Evolutionary conservation across 2,113 vertebrate genomes (phyloP).

Genomic region (Pollachius pollachius): DNA sequence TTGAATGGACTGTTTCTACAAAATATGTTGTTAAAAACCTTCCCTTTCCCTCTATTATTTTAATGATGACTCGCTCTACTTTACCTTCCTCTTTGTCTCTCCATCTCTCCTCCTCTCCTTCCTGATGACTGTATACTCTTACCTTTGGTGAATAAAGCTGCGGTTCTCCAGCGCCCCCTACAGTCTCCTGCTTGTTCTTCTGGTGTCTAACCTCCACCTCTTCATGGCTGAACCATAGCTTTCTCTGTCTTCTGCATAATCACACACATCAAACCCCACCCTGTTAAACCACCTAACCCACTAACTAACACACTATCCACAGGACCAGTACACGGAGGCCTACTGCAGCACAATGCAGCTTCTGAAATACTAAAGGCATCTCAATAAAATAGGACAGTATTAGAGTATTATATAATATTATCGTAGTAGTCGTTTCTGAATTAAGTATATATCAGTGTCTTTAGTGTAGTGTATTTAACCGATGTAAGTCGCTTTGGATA

Average conservation of each 20-base stretch:
- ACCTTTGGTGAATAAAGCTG: conserved; percentile 71
- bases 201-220: conserved; percentile 64
- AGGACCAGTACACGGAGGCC: too few species aligned
- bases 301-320: not conserved
- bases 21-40: conserved; percentile 57
- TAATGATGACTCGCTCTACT: conserved; percentile 29
- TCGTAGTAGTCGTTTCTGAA: not conserved
- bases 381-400: too few species aligned
- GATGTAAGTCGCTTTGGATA: too few species aligned
- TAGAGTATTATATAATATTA: too few species aligned
- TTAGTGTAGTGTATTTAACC: too few species aligned
- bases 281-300: not conserved
- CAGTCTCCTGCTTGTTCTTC: conserved; percentile 69
- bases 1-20: conserved; percentile 54
- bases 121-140: conserved; percentile 61
- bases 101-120: conserved; percentile 20
- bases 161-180: conserved; percentile 68
- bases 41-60: conserved; percentile 20
- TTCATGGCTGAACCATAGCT: conserved; percentile 57
- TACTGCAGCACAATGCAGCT: too few species aligned
- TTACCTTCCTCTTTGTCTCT: conserved; percentile 16
- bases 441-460: too few species aligned
- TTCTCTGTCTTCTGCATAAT: conserved; percentile 38
- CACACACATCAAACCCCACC: conserved; percentile 36
- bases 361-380: too few species aligned